These are phyloP conservation scores for Halyomorpha halys DNA, from an alignment of 1,140 invertebrate species.

Conservation along the genomic window DNA sequence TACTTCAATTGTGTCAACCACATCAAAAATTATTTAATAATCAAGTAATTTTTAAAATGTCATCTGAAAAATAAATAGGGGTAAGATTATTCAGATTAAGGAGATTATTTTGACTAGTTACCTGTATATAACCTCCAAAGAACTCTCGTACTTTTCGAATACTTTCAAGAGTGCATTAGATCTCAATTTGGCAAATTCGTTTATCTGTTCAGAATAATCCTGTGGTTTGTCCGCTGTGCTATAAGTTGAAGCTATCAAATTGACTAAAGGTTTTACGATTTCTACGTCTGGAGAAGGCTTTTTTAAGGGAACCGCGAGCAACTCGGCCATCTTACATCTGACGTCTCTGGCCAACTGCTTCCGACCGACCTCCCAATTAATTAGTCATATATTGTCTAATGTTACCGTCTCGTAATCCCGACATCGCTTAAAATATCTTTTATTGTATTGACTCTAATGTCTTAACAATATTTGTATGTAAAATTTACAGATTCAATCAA, in stretches of 20 bases:
- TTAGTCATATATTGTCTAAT: no score
- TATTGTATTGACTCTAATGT: no score
- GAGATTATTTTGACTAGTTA: conserved; percentile 40
- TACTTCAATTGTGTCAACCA: no score
- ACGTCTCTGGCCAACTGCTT: not conserved
- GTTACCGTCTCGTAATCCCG: no score
- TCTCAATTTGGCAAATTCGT: conserved; percentile 79
- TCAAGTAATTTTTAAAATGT: no score
- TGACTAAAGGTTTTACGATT: conserved; percentile 84
- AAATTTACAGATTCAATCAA: no score
- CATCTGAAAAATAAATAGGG: no score
- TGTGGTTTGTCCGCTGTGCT: conserved; percentile 61
- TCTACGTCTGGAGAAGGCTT: conserved; percentile 85
- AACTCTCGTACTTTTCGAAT: conserved; percentile 87
- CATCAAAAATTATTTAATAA: no score
- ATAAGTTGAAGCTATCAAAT: conserved; percentile 82
- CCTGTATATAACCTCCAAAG: conserved; percentile 86
- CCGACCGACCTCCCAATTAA: no score
- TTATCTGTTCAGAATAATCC: conserved; percentile 72
- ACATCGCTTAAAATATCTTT: no score
- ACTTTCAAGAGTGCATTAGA: conserved; percentile 82
- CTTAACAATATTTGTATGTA: no score
- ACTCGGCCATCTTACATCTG: conserved; percentile 51
- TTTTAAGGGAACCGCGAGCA: conserved; percentile 83
- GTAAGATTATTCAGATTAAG: no score